These are phyloP conservation scores for Calameuta pallipes DNA, from an alignment of 2,888 invertebrate species.

Conservation along the genomic window DNA sequence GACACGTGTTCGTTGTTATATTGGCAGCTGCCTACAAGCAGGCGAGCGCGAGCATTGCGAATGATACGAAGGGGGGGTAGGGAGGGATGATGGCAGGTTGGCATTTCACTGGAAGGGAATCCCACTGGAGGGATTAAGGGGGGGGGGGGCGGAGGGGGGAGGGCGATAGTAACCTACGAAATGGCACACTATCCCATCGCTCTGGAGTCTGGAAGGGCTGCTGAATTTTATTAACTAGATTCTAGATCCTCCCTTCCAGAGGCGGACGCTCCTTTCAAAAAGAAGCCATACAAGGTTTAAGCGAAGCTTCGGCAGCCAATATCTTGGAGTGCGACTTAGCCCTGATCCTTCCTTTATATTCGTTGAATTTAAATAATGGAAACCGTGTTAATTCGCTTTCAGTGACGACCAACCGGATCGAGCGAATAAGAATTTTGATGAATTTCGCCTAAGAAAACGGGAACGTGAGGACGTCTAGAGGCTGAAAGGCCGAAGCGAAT, in stretches of 20 bases:
- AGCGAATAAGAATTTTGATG: background rate
- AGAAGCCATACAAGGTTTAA: constrained; percentile 7
- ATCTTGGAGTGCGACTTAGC: constrained; percentile 55
- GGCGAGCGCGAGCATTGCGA: background rate
- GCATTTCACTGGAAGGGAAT: background rate
- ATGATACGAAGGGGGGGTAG: too few species aligned
- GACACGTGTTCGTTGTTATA: background rate
- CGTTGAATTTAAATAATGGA: constrained; percentile 57
- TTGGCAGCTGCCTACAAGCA: background rate
- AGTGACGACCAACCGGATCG: constrained; percentile 34
- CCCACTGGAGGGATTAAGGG: background rate
- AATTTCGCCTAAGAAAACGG: background rate
- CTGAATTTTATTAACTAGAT: constrained; percentile 52
- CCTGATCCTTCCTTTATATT: constrained; percentile 57
- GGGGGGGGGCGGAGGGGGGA: background rate
- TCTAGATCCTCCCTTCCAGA: constrained; percentile 25
- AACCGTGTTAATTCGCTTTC: constrained; percentile 49
- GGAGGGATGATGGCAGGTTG: background rate
- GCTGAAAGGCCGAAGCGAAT: background rate
- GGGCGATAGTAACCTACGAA: background rate
- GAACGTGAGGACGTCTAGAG: background rate
- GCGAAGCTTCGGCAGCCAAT: constrained; percentile 53
- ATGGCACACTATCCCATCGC: background rate
- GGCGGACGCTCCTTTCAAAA: constrained; percentile 24
- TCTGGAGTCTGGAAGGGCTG: constrained; percentile 11